Base-by-base conservation (phyloP, 2,113 vertebrate species). In the Ploceus nigricollis region DNA sequence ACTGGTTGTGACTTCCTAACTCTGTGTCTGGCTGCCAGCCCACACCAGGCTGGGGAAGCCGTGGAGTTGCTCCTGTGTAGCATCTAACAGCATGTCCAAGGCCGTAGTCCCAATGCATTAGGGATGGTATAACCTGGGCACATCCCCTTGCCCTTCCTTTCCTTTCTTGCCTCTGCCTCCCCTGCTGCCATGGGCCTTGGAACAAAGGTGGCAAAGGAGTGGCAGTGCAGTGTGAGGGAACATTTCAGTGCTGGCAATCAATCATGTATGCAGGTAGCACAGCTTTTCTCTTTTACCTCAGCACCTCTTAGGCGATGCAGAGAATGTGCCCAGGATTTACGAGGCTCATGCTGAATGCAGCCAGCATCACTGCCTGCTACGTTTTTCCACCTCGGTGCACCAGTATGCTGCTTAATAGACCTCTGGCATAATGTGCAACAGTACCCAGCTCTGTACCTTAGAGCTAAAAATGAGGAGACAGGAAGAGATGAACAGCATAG, bases 381-480 rank as follows among this genome's bases (percentile, higher is more conserved):
- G 68, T 96, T 96, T 96, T 95, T 97, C 96, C 92, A 96, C 86
- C 64, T 94, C 57, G 6, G 72, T 95, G 92, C 93, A 82, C 92
- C 93, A 92, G 96, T 94, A 90, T 95, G 93, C 83, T 94, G 88
- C 80, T 96, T 96, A 96, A 95, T 96, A 96, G 94, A 93, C 89
- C 96, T 61, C 91, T 90, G 89, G 95, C 90, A 69, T 93, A 89
- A 96, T 79, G 93, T 83, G 92, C 69, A 90, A 54, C 18, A 25
- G 48, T 54, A 93, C 75, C 0, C 8, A 94, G 88, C 79, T 86
- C 82, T 81, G 20, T 40, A 78, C 60, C 82, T 95, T 53, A n/a
- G n/a, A 96, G 90, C 76, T 95, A 87, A 96, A 96, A 88, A 80
- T 35, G 69, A 95, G 83, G n/a, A 91, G 87, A 68, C 65, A 82